Conservation (phyloP, 2,888 invertebrate genomes). For the Eupithecia exiguata region DNA sequence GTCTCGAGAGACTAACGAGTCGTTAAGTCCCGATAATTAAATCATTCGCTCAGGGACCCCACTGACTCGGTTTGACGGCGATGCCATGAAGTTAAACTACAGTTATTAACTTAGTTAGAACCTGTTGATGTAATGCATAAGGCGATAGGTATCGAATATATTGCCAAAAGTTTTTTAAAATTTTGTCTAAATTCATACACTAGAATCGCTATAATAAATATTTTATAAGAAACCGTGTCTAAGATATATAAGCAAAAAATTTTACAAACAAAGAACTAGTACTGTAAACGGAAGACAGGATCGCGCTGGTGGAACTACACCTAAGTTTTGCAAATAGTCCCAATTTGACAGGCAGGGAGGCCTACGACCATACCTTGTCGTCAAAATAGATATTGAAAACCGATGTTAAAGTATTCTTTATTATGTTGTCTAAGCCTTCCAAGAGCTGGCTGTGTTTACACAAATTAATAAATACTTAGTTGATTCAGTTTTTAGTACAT, state of each 20-base stretch:
- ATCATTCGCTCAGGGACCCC: slow-evolving; percentile 49
- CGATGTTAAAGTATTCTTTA: no score
- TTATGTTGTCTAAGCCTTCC: no score
- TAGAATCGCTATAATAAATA: neutral
- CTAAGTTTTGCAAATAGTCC: no score
- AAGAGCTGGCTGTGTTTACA: no score
- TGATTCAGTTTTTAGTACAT: neutral
- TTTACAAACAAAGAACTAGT: no score
- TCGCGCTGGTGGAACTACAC: no score
- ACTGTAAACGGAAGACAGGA: no score
- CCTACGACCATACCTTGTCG: no score
- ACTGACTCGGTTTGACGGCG: slow-evolving; percentile 21
- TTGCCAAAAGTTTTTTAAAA: neutral
- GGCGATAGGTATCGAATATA: neutral
- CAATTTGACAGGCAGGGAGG: no score
- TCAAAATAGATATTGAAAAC: no score
- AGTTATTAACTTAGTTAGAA: slow-evolving; percentile 21
- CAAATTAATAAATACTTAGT: neutral
- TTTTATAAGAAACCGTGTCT: neutral
- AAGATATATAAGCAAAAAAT: no score
- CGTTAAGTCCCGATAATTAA: slow-evolving; percentile 61
- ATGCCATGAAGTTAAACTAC: slow-evolving; percentile 24
- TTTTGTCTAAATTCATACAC: neutral
- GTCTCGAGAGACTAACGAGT: slow-evolving; percentile 29
- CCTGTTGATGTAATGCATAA: slow-evolving; percentile 15